Base-by-base conservation (phyloP, 2,797 vertebrate genomes). In the Sphaeramia orbicularis region DNA sequence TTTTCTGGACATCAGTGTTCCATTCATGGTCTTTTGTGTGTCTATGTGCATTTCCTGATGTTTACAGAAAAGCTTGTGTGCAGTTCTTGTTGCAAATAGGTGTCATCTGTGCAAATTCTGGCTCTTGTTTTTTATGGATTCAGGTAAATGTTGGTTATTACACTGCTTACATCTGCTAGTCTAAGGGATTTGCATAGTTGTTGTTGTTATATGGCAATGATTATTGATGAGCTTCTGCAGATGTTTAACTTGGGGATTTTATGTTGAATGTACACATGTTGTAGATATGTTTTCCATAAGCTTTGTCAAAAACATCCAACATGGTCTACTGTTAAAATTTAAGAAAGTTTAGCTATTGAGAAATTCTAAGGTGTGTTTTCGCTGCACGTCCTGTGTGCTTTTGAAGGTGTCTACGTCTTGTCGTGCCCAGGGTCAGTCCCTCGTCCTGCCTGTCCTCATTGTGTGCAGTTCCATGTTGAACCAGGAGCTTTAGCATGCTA, bases 311-410 rank as follows among this genome's bases (percentile, higher is more conserved):
- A 77, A 9, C 12, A n/a, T 11, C 1, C 12, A 41, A 3, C 38
- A 48, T 47, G 19, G 18, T 50, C 14, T 32, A 16, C 21, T 32
- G 35, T 19, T 40, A 48, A 6, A 3, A 36, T 68, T 40, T 43
- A 53, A 12, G 36, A 6, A 42, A 27, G 9, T 10, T 35, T 35
- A 35, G 32, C 9, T 35, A 35, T 35, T 35, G 32, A 35, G 32
- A 32, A 35, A 35, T 35, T 35, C 32, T 10, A 35, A 10, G 7
- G 14, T 14, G 30, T 55, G 16, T 63, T 24, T 64, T 61, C 76
- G 64, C 86, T 58, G 74, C 77, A 81, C 63, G 44, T 65, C 76
- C 68, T 53, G 10, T 91, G 87, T 88, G 90, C 86, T 89, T 90
- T 68, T 70, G 63, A 57, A 84, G 77, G 73, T 90, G 86, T 89